phyloP scores from a whole-genome alignment of 2,888 invertebrate genomes.

The Morpho helenor region DNA sequence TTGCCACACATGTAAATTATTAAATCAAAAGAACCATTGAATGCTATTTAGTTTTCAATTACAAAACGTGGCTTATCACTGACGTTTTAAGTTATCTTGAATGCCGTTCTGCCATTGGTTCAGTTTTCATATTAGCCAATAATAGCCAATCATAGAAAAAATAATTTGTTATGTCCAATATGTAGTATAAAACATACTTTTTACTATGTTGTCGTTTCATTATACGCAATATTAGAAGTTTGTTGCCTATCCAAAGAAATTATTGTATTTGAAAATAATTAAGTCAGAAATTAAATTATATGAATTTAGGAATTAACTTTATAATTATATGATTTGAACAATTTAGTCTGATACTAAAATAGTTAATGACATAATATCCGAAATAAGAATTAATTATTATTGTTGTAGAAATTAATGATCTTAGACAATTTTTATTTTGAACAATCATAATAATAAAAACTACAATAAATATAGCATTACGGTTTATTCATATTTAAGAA shows the following conservation, averaged over 20 bases:
- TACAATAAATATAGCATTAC: no score
- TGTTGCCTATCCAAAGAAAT: no score
- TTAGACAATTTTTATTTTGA: no score
- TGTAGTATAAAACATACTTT: slow-evolving; percentile 17
- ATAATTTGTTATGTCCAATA: neutral
- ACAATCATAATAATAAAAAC: no score
- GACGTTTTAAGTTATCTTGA: slow-evolving; percentile 23
- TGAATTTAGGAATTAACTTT: no score
- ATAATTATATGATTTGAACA: no score
- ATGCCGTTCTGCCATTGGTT: slow-evolving; percentile 18
- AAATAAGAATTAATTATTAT: no score
- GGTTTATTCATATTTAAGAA: neutral
- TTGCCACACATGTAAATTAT: slow-evolving; percentile 46
- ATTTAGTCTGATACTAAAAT: no score
- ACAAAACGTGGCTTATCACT: slow-evolving; percentile 31
- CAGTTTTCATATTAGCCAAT: slow-evolving; percentile 16
- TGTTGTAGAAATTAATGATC: no score
- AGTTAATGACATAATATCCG: no score
- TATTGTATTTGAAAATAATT: no score
- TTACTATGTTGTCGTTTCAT: slow-evolving; percentile 3
- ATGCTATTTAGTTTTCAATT: slow-evolving; percentile 32
- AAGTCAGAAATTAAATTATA: no score
- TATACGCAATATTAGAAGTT: neutral
- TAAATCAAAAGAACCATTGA: slow-evolving; percentile 48
- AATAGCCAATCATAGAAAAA: neutral